Percentiles rank a stretch among this genome's conserved stretches.
Conservation (phyloP, 2,888 invertebrate species). For the Salticus scenicus region DNA sequence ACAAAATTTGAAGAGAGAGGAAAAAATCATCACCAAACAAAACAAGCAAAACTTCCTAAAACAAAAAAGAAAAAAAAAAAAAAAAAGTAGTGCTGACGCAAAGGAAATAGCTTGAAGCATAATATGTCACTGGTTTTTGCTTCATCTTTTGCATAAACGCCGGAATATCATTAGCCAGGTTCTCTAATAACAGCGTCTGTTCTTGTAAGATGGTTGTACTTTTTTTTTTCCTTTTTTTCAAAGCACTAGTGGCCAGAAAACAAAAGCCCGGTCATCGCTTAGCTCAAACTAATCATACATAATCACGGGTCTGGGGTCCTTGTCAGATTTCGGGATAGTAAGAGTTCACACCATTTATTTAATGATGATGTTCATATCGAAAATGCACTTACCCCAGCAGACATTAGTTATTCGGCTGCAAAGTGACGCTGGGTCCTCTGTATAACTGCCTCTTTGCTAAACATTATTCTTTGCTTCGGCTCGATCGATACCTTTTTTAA, state of each 20-base stretch:
- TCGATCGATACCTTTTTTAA: slow-evolving; percentile 60
- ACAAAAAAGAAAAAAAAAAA: slow-evolving; percentile 28
- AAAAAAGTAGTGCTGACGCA: slow-evolving; percentile 41
- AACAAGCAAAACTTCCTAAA: slow-evolving; percentile 46
- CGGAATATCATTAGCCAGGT: slow-evolving; percentile 64
- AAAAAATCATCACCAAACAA: slow-evolving; percentile 39
- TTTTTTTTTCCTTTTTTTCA: slow-evolving; percentile 27
- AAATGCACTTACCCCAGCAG: slow-evolving; percentile 60
- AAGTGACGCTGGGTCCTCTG: slow-evolving; percentile 28
- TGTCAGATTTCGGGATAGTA: slow-evolving; percentile 64
- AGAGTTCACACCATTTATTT: slow-evolving; percentile 70
- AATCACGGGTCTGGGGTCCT: slow-evolving; percentile 62
- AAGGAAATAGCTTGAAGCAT: slow-evolving; percentile 56
- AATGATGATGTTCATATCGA: slow-evolving; percentile 70
- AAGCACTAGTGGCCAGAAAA: slow-evolving; percentile 54
- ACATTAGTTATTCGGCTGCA: slow-evolving; percentile 60
- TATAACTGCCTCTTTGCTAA: slow-evolving; percentile 33
- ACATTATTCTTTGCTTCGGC: slow-evolving; percentile 23
- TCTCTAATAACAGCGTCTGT: slow-evolving; percentile 62
- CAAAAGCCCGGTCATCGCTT: slow-evolving; percentile 64
- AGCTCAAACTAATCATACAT: slow-evolving; percentile 67
- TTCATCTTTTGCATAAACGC: slow-evolving; percentile 63
- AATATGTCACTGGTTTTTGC: slow-evolving; percentile 67
- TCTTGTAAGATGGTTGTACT: slow-evolving; percentile 54
- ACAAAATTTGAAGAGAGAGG: not conserved